These are phyloP conservation scores for Paramormyrops kingsleyae DNA, from an alignment of 2,113 vertebrate species.

Conservation along the genomic window DNA sequence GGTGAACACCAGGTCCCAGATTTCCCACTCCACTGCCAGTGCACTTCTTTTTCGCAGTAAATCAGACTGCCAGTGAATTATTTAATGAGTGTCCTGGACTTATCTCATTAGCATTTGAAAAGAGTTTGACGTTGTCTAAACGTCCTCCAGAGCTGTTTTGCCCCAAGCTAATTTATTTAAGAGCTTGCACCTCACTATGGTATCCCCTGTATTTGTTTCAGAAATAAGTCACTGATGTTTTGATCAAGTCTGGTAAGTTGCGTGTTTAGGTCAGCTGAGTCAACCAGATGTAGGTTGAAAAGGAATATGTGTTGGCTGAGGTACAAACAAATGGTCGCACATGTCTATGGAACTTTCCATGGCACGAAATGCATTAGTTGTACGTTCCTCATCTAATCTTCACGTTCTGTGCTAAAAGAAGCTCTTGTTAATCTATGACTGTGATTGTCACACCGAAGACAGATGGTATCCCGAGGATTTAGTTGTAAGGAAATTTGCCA, in stretches of 20 bases:
- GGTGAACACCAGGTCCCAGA: background rate
- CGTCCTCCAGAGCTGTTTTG: background rate
- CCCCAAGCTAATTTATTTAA: background rate
- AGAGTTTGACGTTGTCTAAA: conserved; percentile 2
- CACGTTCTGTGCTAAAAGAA: background rate
- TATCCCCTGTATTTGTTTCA: background rate
- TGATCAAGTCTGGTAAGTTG: background rate
- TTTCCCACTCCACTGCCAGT: background rate
- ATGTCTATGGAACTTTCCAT: background rate
- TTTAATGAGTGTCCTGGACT: conserved; percentile 1
- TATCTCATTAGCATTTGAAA: conserved; percentile 16
- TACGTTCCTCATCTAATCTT: background rate
- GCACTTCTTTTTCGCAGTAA: background rate
- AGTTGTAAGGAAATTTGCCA: background rate
- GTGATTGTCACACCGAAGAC: background rate
- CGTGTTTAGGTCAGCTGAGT: background rate
- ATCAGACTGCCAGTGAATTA: conserved; percentile 3
- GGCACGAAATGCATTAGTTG: background rate
- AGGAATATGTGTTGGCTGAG: background rate
- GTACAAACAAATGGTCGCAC: background rate
- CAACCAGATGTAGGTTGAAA: background rate
- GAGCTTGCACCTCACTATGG: background rate
- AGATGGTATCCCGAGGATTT: background rate
- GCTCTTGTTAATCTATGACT: background rate
- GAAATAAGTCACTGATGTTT: background rate